Conservation (phyloP, 2,113 vertebrate genomes). For the Corythornis madagascariensis region DNA sequence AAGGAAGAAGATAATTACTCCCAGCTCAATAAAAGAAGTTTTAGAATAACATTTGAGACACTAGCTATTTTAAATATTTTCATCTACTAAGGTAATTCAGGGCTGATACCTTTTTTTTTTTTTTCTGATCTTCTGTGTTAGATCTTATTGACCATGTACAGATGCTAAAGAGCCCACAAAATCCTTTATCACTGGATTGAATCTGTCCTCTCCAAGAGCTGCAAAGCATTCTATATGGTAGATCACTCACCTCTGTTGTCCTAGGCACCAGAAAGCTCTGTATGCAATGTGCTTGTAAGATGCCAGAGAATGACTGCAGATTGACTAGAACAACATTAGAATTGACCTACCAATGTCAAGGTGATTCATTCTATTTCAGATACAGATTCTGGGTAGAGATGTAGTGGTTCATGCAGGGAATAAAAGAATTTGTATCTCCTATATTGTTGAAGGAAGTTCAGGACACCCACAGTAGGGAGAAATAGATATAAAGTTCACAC, state of each 20-base stretch:
- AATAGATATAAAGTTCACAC: not conserved
- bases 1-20: too few species aligned
- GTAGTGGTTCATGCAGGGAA: not conserved
- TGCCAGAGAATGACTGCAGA: not conserved
- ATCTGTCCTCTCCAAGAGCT: not conserved
- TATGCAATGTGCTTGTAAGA: not conserved
- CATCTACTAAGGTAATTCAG: not conserved
- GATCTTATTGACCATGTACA: not conserved
- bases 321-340: not conserved
- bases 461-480: not conserved
- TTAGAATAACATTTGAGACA: too few species aligned
- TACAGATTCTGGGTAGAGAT: not conserved
- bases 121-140: not conserved
- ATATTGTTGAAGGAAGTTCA: not conserved
- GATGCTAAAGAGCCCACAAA: not conserved
- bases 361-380: not conserved
- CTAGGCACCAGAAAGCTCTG: not conserved
- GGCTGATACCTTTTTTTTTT: not conserved
- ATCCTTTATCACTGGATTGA: accelerated
- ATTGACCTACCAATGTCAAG: not conserved
- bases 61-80: not conserved
- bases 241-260: not conserved
- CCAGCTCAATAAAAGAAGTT: too few species aligned
- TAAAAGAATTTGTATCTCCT: not conserved
- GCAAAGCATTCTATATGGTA: not conserved